Evolutionary conservation across 2,888 invertebrate species (phyloP).

Genomic region (Drosophila antonietae): DNA sequence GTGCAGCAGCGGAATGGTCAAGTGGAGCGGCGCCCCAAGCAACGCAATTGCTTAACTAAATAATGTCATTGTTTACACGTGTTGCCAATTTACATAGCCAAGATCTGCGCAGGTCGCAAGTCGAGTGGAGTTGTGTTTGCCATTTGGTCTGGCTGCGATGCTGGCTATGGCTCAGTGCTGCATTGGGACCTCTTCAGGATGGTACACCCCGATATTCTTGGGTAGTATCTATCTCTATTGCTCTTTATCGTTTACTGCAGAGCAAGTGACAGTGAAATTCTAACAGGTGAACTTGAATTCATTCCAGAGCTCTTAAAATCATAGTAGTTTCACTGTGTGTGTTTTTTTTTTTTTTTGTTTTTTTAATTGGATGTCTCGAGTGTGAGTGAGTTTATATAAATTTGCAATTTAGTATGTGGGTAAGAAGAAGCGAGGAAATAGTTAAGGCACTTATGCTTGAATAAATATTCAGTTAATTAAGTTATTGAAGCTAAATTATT

Average conservation of each 20-base stretch:
- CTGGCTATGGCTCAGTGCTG: constrained; percentile 24
- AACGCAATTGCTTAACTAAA: constrained; percentile 56
- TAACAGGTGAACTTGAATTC: neutral
- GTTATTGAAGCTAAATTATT: neutral
- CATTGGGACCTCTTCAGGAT: constrained; percentile 12
- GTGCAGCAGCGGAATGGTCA: constrained; percentile 6
- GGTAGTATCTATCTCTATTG: neutral
- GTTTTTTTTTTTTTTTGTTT: neutral
- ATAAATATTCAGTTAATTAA: neutral
- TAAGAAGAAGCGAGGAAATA: neutral
- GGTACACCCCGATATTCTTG: constrained; percentile 1
- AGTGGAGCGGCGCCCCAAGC: constrained; percentile 22
- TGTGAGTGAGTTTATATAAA: neutral
- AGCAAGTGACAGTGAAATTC: constrained; percentile 9
- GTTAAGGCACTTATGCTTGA: neutral
- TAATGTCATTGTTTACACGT: constrained; percentile 71
- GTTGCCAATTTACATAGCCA: constrained; percentile 51
- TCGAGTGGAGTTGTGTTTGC: constrained; percentile 14
- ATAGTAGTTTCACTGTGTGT: neutral
- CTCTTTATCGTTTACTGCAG: neutral
- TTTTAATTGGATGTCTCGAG: neutral
- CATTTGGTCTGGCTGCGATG: neutral
- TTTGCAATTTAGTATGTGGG: neutral
- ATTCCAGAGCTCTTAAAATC: neutral
- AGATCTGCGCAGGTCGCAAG: constrained; percentile 45